phyloP scores from a whole-genome alignment of 2,888 invertebrate species.

The Dilophus febrilis region DNA sequence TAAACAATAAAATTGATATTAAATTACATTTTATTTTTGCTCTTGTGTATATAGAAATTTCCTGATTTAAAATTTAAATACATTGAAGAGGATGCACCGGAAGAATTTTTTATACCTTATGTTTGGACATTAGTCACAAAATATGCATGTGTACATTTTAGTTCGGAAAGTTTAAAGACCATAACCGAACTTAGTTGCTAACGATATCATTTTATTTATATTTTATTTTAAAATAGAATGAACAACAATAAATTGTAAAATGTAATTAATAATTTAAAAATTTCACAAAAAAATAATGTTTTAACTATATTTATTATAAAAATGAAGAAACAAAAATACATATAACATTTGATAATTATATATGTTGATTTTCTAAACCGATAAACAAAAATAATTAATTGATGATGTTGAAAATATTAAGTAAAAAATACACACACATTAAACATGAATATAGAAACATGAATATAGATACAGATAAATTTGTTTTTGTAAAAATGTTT shows the following conservation, averaged over 20 bases:
- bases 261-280: no score
- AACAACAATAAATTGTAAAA: not conserved
- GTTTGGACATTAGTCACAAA: slow-evolving; percentile 82
- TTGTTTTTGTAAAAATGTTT: no score
- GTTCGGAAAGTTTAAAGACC: slow-evolving; percentile 27
- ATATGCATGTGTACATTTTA: slow-evolving; percentile 34
- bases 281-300: no score
- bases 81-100: slow-evolving; percentile 96
- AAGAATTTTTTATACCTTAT: slow-evolving; percentile 98
- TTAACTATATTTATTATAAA: no score
- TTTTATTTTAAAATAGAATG: not conserved
- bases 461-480: no score
- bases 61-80: slow-evolving; percentile 97
- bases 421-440: no score
- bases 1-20: not conserved
- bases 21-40: slow-evolving; percentile 2
- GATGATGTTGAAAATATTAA: no score
- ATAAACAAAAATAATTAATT: no score
- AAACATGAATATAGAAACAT: no score
- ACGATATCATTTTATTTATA: not conserved
- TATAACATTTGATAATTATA: no score
- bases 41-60: slow-evolving; percentile 62
- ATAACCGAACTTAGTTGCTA: slow-evolving; percentile 28
- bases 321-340: no score
- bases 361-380: no score